Percentiles rank a stretch among this genome's conserved stretches.
phyloP scores from a whole-genome alignment of 2,797 vertebrate genomes.

The Miichthys miiuy region DNA sequence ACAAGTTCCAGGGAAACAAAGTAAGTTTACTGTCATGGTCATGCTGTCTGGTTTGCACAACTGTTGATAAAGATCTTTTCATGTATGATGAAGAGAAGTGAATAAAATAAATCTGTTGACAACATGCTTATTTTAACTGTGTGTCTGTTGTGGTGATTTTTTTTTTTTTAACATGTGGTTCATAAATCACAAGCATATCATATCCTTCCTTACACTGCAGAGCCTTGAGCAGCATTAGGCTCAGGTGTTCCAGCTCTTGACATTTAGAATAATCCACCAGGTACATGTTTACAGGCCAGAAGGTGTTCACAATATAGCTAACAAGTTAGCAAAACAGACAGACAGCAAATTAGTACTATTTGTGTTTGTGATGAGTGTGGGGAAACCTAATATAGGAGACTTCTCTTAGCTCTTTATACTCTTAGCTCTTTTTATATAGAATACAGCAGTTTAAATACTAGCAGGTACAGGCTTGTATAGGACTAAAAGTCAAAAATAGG shows the following conservation, averaged over 20 bases:
- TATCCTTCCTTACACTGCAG: not conserved
- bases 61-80: not conserved
- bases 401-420: too few relatives aligned
- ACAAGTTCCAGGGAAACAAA: not conserved
- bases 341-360: not conserved
- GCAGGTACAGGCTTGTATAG: too few relatives aligned
- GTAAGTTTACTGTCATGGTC: not conserved
- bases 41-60: not conserved
- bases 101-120: slow-evolving; percentile 27
- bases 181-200: not conserved
- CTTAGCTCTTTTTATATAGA: too few relatives aligned
- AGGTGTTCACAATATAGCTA: not conserved
- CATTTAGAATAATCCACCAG: too few relatives aligned
- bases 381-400: too few relatives aligned
- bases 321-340: not conserved
- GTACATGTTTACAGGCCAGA: not conserved
- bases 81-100: not conserved
- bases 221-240: not conserved
- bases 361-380: not conserved
- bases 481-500: too few relatives aligned
- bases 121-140: not conserved
- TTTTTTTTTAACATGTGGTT: not conserved
- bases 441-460: too few relatives aligned
- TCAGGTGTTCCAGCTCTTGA: not conserved
- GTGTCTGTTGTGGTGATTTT: not conserved